These are phyloP conservation scores for Quadroppia sp. DNA, from an alignment of 2,888 invertebrate genomes.

Conservation along the genomic window DNA sequence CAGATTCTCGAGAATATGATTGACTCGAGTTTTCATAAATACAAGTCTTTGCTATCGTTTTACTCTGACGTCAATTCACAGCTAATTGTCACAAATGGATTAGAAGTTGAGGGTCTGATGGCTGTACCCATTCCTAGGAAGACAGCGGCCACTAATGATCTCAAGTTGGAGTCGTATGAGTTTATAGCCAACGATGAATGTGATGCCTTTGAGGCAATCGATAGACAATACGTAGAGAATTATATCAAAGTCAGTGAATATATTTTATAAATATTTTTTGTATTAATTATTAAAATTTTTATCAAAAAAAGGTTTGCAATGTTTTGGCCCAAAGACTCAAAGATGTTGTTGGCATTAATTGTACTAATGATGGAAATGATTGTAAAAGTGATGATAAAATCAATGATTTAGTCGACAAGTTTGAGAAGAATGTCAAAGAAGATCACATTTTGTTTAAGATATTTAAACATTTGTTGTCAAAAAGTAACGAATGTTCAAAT, in stretches of 20 bases:
- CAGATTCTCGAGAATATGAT: too few relatives aligned
- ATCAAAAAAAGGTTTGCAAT: too few relatives aligned
- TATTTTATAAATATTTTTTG: too few relatives aligned
- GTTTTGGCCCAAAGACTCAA: too few relatives aligned
- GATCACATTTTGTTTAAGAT: slow-evolving; percentile 43
- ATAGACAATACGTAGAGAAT: neutral
- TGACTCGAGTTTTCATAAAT: neutral
- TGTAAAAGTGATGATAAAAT: slow-evolving; percentile 46
- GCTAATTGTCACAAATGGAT: neutral
- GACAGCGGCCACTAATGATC: neutral
- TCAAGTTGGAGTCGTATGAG: neutral
- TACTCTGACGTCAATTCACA: neutral
- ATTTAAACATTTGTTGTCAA: slow-evolving; percentile 35
- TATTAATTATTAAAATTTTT: too few relatives aligned
- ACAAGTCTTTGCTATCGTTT: neutral
- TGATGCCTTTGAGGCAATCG: neutral
- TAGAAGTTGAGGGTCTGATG: neutral
- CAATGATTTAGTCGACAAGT: slow-evolving; percentile 44
- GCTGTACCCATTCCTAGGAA: neutral
- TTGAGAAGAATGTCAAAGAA: slow-evolving; percentile 43
- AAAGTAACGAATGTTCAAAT: slow-evolving; percentile 10
- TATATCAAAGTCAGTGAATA: neutral
- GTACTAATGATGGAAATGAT: too few relatives aligned
- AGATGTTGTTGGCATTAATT: too few relatives aligned
- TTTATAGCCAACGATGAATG: neutral